Conservation (phyloP, 2,113 vertebrate species). For the Cygnus atratus region DNA sequence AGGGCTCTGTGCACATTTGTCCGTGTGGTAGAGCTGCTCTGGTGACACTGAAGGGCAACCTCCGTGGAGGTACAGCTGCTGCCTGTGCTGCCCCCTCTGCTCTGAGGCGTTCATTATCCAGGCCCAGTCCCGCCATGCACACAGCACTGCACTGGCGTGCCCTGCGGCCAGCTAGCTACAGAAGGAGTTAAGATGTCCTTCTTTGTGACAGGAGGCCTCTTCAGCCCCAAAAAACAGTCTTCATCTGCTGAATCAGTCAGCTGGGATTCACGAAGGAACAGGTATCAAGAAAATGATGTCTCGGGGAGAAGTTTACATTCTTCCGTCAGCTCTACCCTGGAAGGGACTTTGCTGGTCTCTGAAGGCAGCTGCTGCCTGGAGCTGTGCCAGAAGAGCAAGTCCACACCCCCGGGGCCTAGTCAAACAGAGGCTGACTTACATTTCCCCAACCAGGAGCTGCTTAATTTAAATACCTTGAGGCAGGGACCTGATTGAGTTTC, state of each 20-base stretch:
- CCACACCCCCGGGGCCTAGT: background rate
- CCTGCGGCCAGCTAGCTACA: accelerated
- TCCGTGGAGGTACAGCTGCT: background rate
- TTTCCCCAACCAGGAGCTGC: background rate
- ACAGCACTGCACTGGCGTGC: accelerated
- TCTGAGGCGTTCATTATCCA: background rate
- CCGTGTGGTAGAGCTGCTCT: background rate
- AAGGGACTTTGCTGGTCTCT: background rate
- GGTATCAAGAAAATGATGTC: background rate
- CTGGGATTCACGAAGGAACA: background rate
- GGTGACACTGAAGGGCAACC: background rate
- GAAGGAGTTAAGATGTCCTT: background rate
- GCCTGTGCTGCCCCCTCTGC: too few species aligned
- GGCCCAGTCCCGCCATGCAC: background rate
- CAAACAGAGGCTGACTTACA: background rate
- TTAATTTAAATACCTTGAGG: background rate
- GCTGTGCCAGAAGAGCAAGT: background rate
- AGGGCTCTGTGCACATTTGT: background rate
- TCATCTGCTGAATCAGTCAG: background rate
- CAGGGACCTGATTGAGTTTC: background rate
- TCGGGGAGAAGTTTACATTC: background rate
- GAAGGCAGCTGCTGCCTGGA: background rate
- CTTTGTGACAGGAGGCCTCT: background rate
- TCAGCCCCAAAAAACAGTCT: background rate
- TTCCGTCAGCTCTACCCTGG: background rate